phyloP scores from a whole-genome alignment of 30 jellyfish, hydroid and myxozoan genomes.

The Chironex yamaguchii region DNA sequence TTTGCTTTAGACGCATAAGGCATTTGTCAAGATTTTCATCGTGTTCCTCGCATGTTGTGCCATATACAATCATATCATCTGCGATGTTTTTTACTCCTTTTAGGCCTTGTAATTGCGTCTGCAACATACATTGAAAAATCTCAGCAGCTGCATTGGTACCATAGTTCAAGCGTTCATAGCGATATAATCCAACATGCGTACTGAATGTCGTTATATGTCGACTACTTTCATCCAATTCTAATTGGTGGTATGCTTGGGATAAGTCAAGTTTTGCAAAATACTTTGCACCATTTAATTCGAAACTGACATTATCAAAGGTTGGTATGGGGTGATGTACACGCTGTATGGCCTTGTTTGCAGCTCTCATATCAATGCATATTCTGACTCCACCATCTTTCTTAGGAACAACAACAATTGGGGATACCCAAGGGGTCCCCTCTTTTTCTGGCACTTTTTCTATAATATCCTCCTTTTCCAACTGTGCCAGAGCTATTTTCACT shows the following conservation, averaged over 20 bases:
- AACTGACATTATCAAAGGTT: slow-evolving; percentile 58
- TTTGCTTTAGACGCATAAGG: slow-evolving; percentile 21
- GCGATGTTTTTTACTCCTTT: neutral
- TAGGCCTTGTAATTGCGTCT: neutral
- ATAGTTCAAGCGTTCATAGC: slow-evolving; percentile 23
- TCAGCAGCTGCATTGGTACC: slow-evolving; percentile 39
- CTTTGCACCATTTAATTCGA: slow-evolving; percentile 43
- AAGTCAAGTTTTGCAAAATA: slow-evolving; percentile 54
- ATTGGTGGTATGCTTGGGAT: slow-evolving; percentile 56
- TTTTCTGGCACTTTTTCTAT: slow-evolving; percentile 55
- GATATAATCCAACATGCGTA: slow-evolving; percentile 35
- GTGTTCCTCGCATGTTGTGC: slow-evolving; percentile 9
- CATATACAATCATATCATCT: slow-evolving; percentile 26
- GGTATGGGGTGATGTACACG: slow-evolving; percentile 62
- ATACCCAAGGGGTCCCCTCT: slow-evolving; percentile 72
- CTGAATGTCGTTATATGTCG: slow-evolving; percentile 64
- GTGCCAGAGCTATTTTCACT: slow-evolving; percentile 31
- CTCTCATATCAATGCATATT: slow-evolving; percentile 60
- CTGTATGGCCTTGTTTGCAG: slow-evolving; percentile 48
- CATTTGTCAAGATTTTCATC: slow-evolving; percentile 9
- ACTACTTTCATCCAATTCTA: slow-evolving; percentile 34
- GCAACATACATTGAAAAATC: neutral
- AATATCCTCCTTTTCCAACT: slow-evolving; percentile 37
- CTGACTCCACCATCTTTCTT: slow-evolving; percentile 19
- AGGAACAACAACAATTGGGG: slow-evolving; percentile 63